Conservation (phyloP, 1,140 invertebrate species). For the Aphaenogaster ashmeadi region DNA sequence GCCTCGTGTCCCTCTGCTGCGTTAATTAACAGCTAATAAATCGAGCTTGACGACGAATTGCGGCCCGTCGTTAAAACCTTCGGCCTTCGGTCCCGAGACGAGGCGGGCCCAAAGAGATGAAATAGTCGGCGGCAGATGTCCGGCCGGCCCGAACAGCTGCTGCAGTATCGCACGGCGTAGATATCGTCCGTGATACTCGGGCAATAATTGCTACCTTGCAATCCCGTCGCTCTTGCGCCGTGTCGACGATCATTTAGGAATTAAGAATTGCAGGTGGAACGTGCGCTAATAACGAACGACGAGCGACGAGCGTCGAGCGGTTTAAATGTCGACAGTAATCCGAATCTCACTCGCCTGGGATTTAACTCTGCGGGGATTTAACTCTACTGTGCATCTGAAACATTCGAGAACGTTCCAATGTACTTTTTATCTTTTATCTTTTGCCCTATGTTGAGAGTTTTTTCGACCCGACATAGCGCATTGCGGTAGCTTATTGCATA, state of each 20-base stretch:
- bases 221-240: not conserved
- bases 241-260: not conserved
- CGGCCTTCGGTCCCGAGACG: not conserved
- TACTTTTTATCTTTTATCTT: too few species aligned
- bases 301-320: too few species aligned
- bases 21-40: not conserved
- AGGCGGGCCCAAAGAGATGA: conserved; percentile 36
- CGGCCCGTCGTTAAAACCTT: not conserved
- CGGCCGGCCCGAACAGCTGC: conserved; percentile 30
- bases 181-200: conserved; percentile 9
- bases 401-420: not conserved
- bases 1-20: not conserved
- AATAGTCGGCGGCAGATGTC: conserved; percentile 53
- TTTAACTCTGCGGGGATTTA: not conserved
- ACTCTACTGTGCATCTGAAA: not conserved
- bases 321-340: not conserved
- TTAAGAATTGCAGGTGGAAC: not conserved
- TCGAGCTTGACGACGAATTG: not conserved
- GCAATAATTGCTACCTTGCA: not conserved
- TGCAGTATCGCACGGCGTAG: conserved; percentile 4
- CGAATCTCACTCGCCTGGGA: not conserved
- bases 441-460: too few species aligned
- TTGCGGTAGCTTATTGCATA: not conserved
- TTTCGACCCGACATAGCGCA: too few species aligned
- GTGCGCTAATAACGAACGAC: not conserved